These are phyloP conservation scores for Semotilus atromaculatus DNA, from an alignment of 2,797 vertebrate species.

Conservation along the genomic window DNA sequence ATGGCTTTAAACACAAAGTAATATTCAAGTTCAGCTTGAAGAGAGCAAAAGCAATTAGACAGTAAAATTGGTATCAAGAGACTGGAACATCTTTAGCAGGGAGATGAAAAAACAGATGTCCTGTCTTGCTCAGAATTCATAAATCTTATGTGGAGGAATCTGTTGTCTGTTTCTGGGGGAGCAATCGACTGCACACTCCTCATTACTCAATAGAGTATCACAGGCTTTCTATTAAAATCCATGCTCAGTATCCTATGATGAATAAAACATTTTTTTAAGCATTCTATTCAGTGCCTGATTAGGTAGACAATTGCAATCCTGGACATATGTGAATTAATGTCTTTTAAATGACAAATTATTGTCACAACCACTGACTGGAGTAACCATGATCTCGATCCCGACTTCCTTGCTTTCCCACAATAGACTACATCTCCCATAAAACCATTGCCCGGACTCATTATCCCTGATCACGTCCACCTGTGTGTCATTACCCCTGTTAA, in stretches of 20 bases:
- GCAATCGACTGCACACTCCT: slow-evolving; percentile 45
- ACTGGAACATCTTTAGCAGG: slow-evolving; percentile 59
- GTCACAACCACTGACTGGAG: too few relatives aligned
- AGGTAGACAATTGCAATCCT: neutral
- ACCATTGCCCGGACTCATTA: too few relatives aligned
- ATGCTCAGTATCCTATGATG: neutral
- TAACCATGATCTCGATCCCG: too few relatives aligned
- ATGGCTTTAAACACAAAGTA: slow-evolving; percentile 49
- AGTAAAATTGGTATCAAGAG: slow-evolving; percentile 54
- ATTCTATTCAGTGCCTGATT: neutral
- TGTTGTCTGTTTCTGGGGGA: slow-evolving; percentile 57
- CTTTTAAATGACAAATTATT: neutral
- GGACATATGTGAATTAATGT: neutral
- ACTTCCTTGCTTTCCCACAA: too few relatives aligned
- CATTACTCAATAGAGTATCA: slow-evolving; percentile 53
- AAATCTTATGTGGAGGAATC: slow-evolving; percentile 61
- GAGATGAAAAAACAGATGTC: slow-evolving; percentile 65
- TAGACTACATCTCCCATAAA: too few relatives aligned
- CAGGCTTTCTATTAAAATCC: slow-evolving; percentile 38
- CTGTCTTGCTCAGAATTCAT: slow-evolving; percentile 61
- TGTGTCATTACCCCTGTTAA: too few relatives aligned
- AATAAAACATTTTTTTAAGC: neutral
- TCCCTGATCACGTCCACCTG: too few relatives aligned
- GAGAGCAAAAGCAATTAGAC: slow-evolving; percentile 61
- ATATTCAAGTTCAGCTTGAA: slow-evolving; percentile 44